phyloP scores from a whole-genome alignment of 1,140 invertebrate species.

The Sitobion miscanthi region DNA sequence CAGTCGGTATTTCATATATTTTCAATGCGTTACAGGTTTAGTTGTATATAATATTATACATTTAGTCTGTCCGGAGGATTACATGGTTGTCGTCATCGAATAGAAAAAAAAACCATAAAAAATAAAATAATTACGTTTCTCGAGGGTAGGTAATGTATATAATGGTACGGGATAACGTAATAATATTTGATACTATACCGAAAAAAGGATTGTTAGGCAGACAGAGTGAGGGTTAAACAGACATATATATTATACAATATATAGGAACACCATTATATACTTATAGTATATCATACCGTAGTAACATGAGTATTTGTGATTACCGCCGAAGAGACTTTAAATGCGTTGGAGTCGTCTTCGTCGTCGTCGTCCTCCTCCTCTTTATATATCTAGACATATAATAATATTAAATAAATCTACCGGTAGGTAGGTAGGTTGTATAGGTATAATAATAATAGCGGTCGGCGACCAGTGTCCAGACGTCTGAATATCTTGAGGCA shows the following conservation, averaged over 20 bases:
- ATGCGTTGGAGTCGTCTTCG: background rate
- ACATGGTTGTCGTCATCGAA: background rate
- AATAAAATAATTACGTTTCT: constrained; percentile 31
- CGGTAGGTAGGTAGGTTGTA: background rate
- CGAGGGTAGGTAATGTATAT: background rate
- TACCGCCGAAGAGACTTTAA: constrained; percentile 10
- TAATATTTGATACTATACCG: background rate
- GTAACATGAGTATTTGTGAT: constrained; percentile 21
- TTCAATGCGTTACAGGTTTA: background rate
- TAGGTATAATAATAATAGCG: background rate
- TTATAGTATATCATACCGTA: background rate
- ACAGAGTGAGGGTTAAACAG: background rate
- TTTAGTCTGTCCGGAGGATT: background rate
- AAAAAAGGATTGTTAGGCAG: background rate
- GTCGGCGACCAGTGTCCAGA: constrained; percentile 48
- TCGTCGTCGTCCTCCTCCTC: background rate
- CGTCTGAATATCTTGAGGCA: constrained; percentile 49
- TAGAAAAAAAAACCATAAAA: constrained; percentile 11
- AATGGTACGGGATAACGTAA: background rate
- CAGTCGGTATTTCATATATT: constrained; percentile 22
- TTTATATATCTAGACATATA: background rate
- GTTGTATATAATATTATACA: background rate
- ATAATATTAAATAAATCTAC: background rate
- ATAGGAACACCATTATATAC: background rate
- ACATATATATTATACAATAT: background rate